Evolutionary conservation across 1,140 invertebrate genomes (phyloP).

Genomic region (Drosophila hydei): DNA sequence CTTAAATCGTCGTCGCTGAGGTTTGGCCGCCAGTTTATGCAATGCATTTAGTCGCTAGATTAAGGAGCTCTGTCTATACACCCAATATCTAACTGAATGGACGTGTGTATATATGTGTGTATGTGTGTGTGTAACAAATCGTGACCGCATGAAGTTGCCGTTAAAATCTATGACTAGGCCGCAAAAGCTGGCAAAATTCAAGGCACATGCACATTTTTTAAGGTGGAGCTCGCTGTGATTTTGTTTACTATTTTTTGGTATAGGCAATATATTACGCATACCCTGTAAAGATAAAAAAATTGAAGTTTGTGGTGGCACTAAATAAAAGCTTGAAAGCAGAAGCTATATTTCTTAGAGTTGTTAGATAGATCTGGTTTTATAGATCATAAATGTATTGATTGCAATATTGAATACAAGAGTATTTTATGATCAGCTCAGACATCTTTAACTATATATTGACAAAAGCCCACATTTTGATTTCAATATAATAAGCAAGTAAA

Average conservation of each 20-base stretch:
- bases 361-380: too few relatives aligned
- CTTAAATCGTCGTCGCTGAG: slow-evolving; percentile 37
- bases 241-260: slow-evolving; percentile 8
- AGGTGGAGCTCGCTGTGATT: slow-evolving; percentile 64
- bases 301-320: too few relatives aligned
- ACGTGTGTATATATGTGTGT: slow-evolving; percentile 4
- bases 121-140: slow-evolving; percentile 59
- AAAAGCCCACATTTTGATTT: too few relatives aligned
- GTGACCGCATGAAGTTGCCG: slow-evolving; percentile 79
- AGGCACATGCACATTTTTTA: slow-evolving; percentile 63
- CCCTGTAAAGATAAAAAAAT: not conserved
- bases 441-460: too few relatives aligned
- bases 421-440: too few relatives aligned
- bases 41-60: slow-evolving; percentile 54
- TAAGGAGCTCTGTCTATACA: slow-evolving; percentile 34
- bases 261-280: slow-evolving; percentile 18
- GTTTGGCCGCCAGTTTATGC: slow-evolving; percentile 53
- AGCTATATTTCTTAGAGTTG: too few relatives aligned
- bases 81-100: slow-evolving; percentile 13
- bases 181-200: slow-evolving; percentile 42
- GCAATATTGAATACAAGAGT: too few relatives aligned
- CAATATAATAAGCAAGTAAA: too few relatives aligned
- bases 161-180: slow-evolving; percentile 65
- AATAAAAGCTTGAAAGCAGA: too few relatives aligned
- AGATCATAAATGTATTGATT: too few relatives aligned